phyloP scores from a whole-genome alignment of 2,888 invertebrate species.

The Athalia cordata region DNA sequence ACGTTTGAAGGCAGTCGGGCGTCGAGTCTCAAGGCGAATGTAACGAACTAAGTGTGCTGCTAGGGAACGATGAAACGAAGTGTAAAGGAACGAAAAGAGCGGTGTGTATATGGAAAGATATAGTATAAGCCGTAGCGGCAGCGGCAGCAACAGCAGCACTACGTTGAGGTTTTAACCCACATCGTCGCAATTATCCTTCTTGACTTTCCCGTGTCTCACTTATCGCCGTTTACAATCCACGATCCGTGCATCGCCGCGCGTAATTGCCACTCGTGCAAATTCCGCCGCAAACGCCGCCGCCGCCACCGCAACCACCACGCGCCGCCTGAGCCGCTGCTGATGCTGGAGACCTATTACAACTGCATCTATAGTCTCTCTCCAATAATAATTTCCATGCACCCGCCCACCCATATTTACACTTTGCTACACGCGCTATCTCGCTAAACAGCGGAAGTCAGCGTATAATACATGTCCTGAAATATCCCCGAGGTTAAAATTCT shows the following conservation, averaged over 20 bases:
- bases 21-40: slow-evolving; percentile 44
- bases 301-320: background rate
- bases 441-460: no score
- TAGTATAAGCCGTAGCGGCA: background rate
- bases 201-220: slow-evolving; percentile 44
- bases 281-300: slow-evolving; percentile 18
- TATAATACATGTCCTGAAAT: no score
- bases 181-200: slow-evolving; percentile 44
- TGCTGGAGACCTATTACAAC: background rate
- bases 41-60: background rate
- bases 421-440: no score
- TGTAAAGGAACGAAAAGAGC: background rate
- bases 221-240: slow-evolving; percentile 44
- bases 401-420: no score
- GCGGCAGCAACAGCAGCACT: no score
- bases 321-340: background rate
- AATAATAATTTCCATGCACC: background rate
- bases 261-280: slow-evolving; percentile 41
- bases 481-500: no score
- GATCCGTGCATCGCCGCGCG: slow-evolving; percentile 31
- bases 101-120: background rate
- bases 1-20: slow-evolving; percentile 44
- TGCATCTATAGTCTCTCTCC: background rate
- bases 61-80: background rate
- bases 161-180: slow-evolving; percentile 36